Percentiles rank a stretch among this genome's conserved stretches.
These are phyloP conservation scores for Tipula confusa DNA, from an alignment of 2,888 invertebrate genomes.

Conservation along the genomic window DNA sequence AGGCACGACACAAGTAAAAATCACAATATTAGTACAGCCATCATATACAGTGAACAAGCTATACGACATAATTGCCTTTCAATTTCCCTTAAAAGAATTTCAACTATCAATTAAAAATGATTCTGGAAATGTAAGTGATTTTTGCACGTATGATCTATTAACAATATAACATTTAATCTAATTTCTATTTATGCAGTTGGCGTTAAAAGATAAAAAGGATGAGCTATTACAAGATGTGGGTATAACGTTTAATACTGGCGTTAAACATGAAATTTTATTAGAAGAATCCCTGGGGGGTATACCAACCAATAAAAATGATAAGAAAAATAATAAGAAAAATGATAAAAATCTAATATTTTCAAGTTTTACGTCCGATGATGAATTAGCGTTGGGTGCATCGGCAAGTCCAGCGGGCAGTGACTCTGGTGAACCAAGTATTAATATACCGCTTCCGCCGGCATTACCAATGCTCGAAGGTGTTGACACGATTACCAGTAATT, in stretches of 20 bases:
- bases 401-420: constrained; percentile 48
- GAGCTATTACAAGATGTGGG: constrained; percentile 32
- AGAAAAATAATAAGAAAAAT: not conserved
- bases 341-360: not conserved
- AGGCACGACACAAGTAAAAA: constrained; percentile 46
- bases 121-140: constrained; percentile 30
- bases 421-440: constrained; percentile 36
- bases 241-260: not conserved
- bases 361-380: constrained; percentile 42
- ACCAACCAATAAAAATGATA: too few relatives aligned
- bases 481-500: not conserved
- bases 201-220: constrained; percentile 43
- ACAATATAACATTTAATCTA: not conserved
- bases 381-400: constrained; percentile 49
- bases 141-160: too few relatives aligned
- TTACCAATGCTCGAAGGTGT: constrained; percentile 34
- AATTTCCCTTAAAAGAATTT: constrained; percentile 45
- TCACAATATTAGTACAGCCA: constrained; percentile 45
- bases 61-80: constrained; percentile 44
- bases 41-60: constrained; percentile 45
- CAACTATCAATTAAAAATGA: constrained; percentile 45
- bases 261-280: not conserved
- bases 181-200: constrained; percentile 40
- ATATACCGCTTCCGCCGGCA: constrained; percentile 36
- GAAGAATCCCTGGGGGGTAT: not conserved